Evolutionary conservation across 2,888 invertebrate genomes (phyloP), one percentile per base, ranked within the genome.

Genomic region (Synanthedon vespiformis): DNA sequence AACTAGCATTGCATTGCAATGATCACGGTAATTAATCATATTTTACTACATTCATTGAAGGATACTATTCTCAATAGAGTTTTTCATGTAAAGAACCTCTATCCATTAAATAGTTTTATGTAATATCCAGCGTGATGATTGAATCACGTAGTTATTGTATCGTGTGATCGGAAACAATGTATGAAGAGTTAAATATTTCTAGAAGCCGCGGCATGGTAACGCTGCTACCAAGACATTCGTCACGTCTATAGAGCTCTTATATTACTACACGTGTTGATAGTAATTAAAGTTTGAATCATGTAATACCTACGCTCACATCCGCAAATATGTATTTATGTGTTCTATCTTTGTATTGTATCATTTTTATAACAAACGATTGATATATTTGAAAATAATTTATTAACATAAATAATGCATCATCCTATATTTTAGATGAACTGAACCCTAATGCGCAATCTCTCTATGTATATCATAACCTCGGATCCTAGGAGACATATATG

Each of bases 221-320:
- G 11, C 44, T 5, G 44, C 14, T 44, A 14, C 12, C n/a, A 44
- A 6, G 44, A 12, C 44, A 44, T 44, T 44, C 44, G n/a, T 44
- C 44, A 44, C 44, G 44, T 44, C 34, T 34, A 10, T 12, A 44
- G 40, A 40, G n/a, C 13, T 44, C 44, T n/a, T 44, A 14, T 12
- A 44, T n/a, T 34, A 10, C n/a, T n/a, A 44, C 77, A 79, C 78
- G 81, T 81, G 79, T 60, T 61, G 58, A 67, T 68, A 69, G 60
- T 64, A 75, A 77, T 80, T 77, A 80, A 74, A 71, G 61, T 56
- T 61, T 68, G 70, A 72, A 64, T 70, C 70, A 75, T 70, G 61
- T 62, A 62, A 34, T 34, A 34, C 34, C 34, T 10, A 34, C 63
- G 58, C 65, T 64, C 59, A 73, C 66, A 79, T 78, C 74, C 75